Percentiles rank a stretch among this genome's conserved stretches.
Evolutionary conservation across 2,113 vertebrate species (phyloP).

Genomic region (Ctenomys sociabilis): DNA sequence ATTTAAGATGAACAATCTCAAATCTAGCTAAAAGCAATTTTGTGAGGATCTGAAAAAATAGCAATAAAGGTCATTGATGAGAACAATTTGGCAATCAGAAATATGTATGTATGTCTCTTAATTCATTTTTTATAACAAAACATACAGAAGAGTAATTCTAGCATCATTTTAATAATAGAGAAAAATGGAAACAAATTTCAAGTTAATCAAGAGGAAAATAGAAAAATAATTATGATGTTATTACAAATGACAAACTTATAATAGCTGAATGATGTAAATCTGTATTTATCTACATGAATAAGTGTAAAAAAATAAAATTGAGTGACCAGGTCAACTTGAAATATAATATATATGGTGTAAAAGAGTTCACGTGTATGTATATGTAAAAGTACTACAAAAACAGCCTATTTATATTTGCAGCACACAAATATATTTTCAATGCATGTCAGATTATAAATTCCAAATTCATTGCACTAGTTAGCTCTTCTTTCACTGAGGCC

Average conservation of each 20-base stretch:
- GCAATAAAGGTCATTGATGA: conserved; percentile 5
- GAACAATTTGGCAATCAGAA: background rate
- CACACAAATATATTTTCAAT: background rate
- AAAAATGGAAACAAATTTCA: conserved; percentile 57
- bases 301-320: conserved; percentile 30
- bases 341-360: background rate
- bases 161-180: conserved; percentile 30
- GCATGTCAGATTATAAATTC: background rate
- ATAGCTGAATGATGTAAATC: background rate
- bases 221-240: conserved; percentile 48
- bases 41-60: background rate
- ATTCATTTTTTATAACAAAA: background rate
- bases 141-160: background rate
- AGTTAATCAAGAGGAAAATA: conserved; percentile 52
- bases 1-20: background rate
- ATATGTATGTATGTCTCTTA: background rate
- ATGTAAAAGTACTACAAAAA: background rate
- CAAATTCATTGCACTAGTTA: background rate
- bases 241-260: background rate
- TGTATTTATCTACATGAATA: conserved; percentile 37
- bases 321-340: background rate
- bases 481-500: background rate
- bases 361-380: background rate
- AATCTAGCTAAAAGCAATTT: background rate
- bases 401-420: background rate